Base-by-base conservation (phyloP, 1,140 invertebrate species). In the Rhagoletis pomonella region DNA sequence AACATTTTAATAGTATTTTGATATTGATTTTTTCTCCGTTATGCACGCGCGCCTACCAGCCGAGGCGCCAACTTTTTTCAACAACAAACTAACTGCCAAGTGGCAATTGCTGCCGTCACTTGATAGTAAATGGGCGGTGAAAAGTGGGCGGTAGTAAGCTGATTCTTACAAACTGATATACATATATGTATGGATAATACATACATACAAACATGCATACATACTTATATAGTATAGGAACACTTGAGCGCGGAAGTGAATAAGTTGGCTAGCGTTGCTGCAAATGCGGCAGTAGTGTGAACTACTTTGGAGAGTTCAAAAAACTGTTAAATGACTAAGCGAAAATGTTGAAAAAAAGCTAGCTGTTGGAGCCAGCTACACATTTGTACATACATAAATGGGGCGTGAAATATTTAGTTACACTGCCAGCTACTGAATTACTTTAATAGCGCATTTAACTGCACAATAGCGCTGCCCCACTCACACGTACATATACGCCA, bases 101-200 rank as follows among this genome's bases (percentile, higher is more conserved):
- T 81, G 73, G 73, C 73, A 81, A 81, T 81, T 81, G 73, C 73
- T 81, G 73, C 47, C 73, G 73, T 81, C 73, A 81, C 73, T 81
- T 81, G 73, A 42, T 88, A 87, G 88, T 86, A 87, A 88, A 85
- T 77, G 88, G 87, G 64, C 59, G 69, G 87, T 87, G 88, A 86
- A 88, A 88, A 89, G 73, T 87, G 89, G 89, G 84, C 59, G 84
- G 73, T n/a, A 47, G 73, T 58, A 81, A 81, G 73, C 73, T 81
- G 73, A 81, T 81, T 81, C n/a, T 81, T 81, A 55, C 73, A 6
- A 81, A 29, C 73, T 55, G 73, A 81, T 81, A 81, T 29, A 29
- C 58, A 44, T 5, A 44, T 5, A 29, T 29, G 29, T 29, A 29
- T 29, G n/a, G n/a, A n/a, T 65, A 64, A 50, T 29, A 44, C 86